Evolutionary conservation across 2,888 invertebrate species (phyloP), one percentile per base, ranked within the genome.

Genomic region (Molanna angustata): DNA sequence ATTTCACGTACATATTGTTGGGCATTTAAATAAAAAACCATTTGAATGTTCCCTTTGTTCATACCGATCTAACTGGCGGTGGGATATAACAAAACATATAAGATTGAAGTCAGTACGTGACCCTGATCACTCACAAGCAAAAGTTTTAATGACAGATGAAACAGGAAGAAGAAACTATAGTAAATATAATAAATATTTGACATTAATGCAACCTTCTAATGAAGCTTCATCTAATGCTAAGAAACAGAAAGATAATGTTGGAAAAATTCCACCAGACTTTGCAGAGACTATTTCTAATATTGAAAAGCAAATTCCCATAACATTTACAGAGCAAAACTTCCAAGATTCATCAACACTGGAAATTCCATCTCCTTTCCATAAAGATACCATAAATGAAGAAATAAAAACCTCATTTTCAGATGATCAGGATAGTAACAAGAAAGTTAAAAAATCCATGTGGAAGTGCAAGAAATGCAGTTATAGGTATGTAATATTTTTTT

Each of bases 81-180:
- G 94, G 91, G 96, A 96, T 73, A 93, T 96, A 56, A 92, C 93
- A 19, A 93, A 96, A 69, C 97, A 97, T 70, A 94, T 96, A 60
- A 88, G 92, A 65, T 76, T 94, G 63, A 94, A 93, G 75, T 88
- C 90, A 4, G 88, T 88, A 17, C 80, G 91, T 59, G 93, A 92
- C 73, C 85, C 86, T 45, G 85, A 84, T 43, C 94, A 94, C 69
- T 83, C 84, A 63, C 82, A 81, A 57, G 90, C 88, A 44, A 85
- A 87, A 70, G 91, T 94, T 39, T 76, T 94, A 50, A 89, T 94
- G 86, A 93, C 91, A 44, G 93, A 94, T 67, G 92, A 93, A 72
- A 90, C 92, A 32, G 94, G 94, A 6, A 79, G 92, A 58, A 80
- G 93, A 61, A 93, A 94, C 72, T 94, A 94, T 69, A 89, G 91